A percentile compares a stretch with the other conserved stretches of the same genome.
Evolutionary conservation across 2,797 vertebrate genomes (phyloP).

Genomic region (Xyrichtys novacula): DNA sequence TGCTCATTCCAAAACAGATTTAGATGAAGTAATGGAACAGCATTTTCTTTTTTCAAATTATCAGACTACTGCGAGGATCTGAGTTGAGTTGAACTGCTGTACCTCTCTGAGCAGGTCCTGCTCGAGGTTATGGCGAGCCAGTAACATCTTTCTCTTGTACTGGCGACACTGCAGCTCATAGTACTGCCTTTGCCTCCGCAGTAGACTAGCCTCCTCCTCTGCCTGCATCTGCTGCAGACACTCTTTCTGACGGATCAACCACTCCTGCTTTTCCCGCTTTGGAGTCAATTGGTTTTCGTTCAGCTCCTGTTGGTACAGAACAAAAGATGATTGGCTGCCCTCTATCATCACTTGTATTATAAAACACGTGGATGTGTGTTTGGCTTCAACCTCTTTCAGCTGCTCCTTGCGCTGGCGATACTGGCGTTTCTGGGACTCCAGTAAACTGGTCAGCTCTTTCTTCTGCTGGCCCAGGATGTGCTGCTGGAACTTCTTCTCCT

Average conservation of each 20-base stretch:
- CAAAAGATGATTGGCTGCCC: no score
- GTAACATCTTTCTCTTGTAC: constrained; percentile 93
- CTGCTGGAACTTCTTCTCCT: constrained; percentile 95
- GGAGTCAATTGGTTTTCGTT: constrained; percentile 93
- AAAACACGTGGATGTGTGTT: fast-evolving
- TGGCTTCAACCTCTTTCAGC: constrained; percentile 87
- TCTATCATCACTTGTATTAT: neutral
- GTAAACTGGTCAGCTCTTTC: constrained; percentile 89
- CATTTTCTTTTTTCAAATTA: no score
- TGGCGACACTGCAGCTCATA: constrained; percentile 93
- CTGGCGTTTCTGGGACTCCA: constrained; percentile 91
- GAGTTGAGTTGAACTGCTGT: neutral
- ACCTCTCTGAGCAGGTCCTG: constrained; percentile 93
- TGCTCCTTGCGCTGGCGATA: constrained; percentile 93
- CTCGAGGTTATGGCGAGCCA: constrained; percentile 91
- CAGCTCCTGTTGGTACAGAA: constrained; percentile 89
- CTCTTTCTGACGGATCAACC: constrained; percentile 93
- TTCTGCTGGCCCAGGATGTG: constrained; percentile 93
- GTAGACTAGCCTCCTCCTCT: constrained; percentile 90
- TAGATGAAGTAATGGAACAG: no score
- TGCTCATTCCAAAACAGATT: no score
- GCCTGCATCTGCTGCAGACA: constrained; percentile 93
- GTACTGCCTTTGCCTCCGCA: constrained; percentile 91
- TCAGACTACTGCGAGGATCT: no score
- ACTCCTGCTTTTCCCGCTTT: constrained; percentile 94